Base-by-base conservation (phyloP, 1,140 invertebrate genomes). In the Caerostris extrusa region DNA sequence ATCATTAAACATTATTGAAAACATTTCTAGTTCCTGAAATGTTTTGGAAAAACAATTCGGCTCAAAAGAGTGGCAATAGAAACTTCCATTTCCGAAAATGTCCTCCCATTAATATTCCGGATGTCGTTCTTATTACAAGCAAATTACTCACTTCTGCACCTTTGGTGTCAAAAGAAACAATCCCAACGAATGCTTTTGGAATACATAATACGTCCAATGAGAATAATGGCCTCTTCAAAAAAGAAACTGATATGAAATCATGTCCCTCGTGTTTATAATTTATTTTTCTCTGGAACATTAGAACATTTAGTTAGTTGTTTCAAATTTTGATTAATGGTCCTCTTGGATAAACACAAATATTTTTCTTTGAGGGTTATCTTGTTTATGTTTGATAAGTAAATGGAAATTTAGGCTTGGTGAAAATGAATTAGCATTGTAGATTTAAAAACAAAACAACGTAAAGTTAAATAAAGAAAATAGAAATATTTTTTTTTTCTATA, bases 141-240 rank as follows among this genome's bases (percentile, higher is more conserved):
- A 77, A 77, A 77, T 77, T 77, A 77, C 8, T 77, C 71, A 77
- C 71, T 53, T 77, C 34, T 77, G 5, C 71, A 77, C 71, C 8
- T 77, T 77, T 8, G 34, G 34, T 77, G 71, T 77, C 71, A 77
- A 19, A 77, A 77, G 34, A 12, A 77, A 77, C 34, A 50, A 77
- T 3, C 34, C 34, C 34, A 50, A 50, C 7, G 34, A 50, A 77
- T 77, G 34, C 71, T 10, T 12, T 77, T 12, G 34, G 71, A 77
- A 77, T 77, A 77, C 71, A 5, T 77, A 77, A 77, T 53, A 7
- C 71, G 7, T 12, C 34, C 19, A 77, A 50, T 77, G 34, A 50
- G 12, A 53, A 77, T 77, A 50, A 77, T 77, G 7, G 34, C 10
- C 34, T 77, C 10, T 34, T 3, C 53, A 12, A 34, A 34, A 34